Percentiles rank a stretch among this genome's conserved stretches.
phyloP scores from a whole-genome alignment of 2,888 invertebrate species.

The Myopa tessellatipennis region DNA sequence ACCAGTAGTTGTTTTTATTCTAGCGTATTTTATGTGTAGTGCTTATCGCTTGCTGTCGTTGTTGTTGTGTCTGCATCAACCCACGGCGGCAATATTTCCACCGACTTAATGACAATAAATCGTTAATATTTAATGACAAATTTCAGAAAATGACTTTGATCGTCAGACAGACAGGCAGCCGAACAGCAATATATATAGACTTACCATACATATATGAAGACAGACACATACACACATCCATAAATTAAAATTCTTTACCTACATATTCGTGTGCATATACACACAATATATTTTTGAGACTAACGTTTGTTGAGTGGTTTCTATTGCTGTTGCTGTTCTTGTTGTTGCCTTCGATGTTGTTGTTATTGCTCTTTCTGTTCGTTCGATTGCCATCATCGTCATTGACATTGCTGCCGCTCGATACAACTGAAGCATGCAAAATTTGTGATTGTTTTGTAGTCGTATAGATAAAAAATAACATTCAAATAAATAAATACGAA shows the following conservation, averaged over 20 bases:
- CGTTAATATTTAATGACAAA: constrained; percentile 64
- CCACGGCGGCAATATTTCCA: constrained; percentile 23
- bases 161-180: not conserved
- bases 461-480: constrained; percentile 8
- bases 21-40: not conserved
- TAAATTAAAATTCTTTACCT: no score
- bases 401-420: no score
- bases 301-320: no score
- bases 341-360: constrained; percentile 3
- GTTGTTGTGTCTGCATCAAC: constrained; percentile 3
- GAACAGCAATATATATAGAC: not conserved
- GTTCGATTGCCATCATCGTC: no score
- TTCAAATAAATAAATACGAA: not conserved
- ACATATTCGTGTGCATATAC: no score
- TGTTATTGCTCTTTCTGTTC: not conserved
- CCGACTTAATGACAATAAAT: constrained; percentile 52
- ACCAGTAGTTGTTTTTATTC: not conserved
- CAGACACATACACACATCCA: not conserved
- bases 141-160: constrained; percentile 49
- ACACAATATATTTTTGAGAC: no score
- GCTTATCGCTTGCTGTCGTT: constrained; percentile 14
- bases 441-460: not conserved
- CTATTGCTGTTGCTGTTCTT: no score
- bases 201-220: not conserved
- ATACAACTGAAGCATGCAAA: no score